Evolutionary conservation across 2,113 vertebrate species (phyloP).

Genomic region (Cynopterus brachyotis): DNA sequence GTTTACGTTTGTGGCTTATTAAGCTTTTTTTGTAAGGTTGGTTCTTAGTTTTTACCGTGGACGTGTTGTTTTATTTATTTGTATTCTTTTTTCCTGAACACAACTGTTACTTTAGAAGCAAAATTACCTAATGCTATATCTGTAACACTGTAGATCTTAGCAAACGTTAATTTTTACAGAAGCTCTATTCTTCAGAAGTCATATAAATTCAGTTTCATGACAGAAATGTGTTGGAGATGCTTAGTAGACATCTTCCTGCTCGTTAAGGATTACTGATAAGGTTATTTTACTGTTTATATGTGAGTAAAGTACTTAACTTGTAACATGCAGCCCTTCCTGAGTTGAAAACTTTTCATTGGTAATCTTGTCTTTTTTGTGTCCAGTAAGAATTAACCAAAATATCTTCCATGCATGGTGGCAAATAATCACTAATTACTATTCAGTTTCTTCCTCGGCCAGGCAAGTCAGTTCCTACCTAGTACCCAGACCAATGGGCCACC

Average conservation of each 20-base stretch:
- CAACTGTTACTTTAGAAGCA: neutral
- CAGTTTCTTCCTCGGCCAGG: neutral
- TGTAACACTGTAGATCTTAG: neutral
- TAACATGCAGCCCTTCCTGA: neutral
- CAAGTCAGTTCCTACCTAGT: neutral
- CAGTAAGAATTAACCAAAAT: neutral
- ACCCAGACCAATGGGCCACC: neutral
- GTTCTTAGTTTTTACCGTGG: neutral
- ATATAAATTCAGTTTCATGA: neutral
- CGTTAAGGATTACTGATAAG: neutral
- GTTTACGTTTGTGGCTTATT: neutral
- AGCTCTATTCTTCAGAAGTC: neutral
- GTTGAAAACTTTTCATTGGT: neutral
- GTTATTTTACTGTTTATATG: neutral
- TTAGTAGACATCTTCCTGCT: neutral
- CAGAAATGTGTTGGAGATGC: neutral
- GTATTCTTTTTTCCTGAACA: neutral
- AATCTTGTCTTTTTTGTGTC: neutral
- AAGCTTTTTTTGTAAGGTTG: neutral
- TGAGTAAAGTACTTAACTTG: neutral
- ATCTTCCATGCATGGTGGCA: neutral
- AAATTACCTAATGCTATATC: neutral
- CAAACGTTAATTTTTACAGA: neutral
- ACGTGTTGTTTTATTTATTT: neutral
- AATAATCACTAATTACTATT: neutral